Conservation (phyloP, 2,888 invertebrate genomes). For the Neuroscelio doddi region DNA sequence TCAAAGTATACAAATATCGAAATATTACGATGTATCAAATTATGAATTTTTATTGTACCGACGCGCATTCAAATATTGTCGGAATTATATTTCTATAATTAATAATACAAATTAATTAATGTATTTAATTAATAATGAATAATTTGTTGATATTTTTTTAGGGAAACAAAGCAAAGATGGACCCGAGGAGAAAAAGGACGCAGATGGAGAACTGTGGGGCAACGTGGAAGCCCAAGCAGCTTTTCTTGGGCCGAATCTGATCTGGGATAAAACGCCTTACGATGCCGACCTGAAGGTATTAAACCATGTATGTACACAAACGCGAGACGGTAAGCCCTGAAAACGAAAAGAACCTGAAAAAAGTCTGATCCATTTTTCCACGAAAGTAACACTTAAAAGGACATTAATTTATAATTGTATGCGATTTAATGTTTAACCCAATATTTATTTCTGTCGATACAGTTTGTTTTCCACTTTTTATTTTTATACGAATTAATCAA, state of each 20-base stretch:
- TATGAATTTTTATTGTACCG: too few relatives aligned
- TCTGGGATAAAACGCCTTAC: slow-evolving; percentile 94
- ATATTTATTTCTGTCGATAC: too few relatives aligned
- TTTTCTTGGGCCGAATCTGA: slow-evolving; percentile 93
- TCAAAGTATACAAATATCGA: too few relatives aligned
- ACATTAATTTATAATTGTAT: too few relatives aligned
- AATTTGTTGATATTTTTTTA: slow-evolving; percentile 47
- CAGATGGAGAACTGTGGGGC: slow-evolving; percentile 86
- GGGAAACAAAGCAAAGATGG: slow-evolving; percentile 71
- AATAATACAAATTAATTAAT: too few relatives aligned
- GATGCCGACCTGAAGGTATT: slow-evolving; percentile 96
- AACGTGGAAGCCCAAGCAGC: slow-evolving; percentile 94
- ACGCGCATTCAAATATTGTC: too few relatives aligned
- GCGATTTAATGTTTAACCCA: too few relatives aligned
- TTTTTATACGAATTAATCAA: too few relatives aligned
- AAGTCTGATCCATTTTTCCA: slow-evolving; percentile 27
- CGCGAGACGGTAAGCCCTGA: slow-evolving; percentile 69
- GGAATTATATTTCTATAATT: too few relatives aligned
- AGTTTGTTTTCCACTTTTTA: too few relatives aligned
- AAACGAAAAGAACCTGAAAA: slow-evolving; percentile 35
- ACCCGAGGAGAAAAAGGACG: slow-evolving; percentile 81
- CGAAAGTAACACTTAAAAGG: too few relatives aligned
- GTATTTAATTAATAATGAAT: background rate
- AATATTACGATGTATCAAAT: too few relatives aligned
- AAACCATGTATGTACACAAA: slow-evolving; percentile 71